phyloP scores from a whole-genome alignment of 1,140 invertebrate genomes.

The Drosophila bipectinata region DNA sequence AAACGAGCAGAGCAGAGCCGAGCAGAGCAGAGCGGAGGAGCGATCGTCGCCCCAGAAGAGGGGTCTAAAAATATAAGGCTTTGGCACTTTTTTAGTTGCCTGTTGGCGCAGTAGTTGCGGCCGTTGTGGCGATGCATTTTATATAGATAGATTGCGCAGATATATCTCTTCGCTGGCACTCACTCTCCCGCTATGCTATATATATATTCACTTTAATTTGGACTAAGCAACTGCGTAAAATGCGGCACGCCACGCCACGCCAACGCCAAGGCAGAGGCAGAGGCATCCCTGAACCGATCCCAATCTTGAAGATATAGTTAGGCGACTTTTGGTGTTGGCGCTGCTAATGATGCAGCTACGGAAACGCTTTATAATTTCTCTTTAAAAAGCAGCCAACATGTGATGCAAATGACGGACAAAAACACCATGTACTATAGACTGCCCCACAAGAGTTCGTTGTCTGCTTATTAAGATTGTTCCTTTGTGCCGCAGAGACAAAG shows the following conservation, averaged over 20 bases:
- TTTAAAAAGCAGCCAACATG: conserved; percentile 71
- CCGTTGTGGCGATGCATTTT: conserved; percentile 54
- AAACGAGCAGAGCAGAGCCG: conserved; percentile 58
- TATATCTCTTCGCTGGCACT: conserved; percentile 56
- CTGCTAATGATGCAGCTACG: conserved; percentile 82
- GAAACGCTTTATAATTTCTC: conserved; percentile 83
- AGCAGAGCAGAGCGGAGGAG: conserved; percentile 4
- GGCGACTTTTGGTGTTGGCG: conserved; percentile 81
- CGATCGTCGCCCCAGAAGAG: conserved; percentile 45
- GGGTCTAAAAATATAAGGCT: conserved; percentile 49
- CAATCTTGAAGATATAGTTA: conserved; percentile 56
- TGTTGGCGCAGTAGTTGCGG: conserved; percentile 21
- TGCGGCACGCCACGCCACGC: conserved; percentile 46
- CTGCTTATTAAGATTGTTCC: conserved; percentile 57
- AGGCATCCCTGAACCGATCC: background rate
- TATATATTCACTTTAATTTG: conserved; percentile 64
- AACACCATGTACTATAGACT: conserved; percentile 42
- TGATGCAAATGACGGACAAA: conserved; percentile 55
- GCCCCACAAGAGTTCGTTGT: conserved; percentile 70
- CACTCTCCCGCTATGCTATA: conserved; percentile 35
- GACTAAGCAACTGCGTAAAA: conserved; percentile 77
- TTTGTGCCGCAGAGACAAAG: conserved; percentile 64
- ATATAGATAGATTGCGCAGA: conserved; percentile 66
- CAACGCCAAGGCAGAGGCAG: conserved; percentile 57
- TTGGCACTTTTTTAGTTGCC: conserved; percentile 54